Percentiles rank a stretch among this genome's conserved stretches.
Evolutionary conservation across 1,140 invertebrate species (phyloP).

Genomic region (Octopus bimaculoides): DNA sequence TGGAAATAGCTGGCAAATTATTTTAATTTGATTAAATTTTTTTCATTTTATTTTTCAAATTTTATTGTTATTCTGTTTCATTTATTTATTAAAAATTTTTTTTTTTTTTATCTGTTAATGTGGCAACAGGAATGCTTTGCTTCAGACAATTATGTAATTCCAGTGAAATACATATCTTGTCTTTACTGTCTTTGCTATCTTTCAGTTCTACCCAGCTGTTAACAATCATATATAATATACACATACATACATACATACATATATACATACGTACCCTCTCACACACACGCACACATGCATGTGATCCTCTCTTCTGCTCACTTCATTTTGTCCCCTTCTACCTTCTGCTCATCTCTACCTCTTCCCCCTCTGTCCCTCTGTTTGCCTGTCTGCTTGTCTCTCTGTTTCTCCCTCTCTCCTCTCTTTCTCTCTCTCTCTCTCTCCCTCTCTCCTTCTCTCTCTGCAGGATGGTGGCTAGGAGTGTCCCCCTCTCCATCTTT

Average conservation of each 20-base stretch:
- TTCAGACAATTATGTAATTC: too few relatives aligned
- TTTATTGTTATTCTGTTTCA: too few relatives aligned
- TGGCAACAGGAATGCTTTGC: too few relatives aligned
- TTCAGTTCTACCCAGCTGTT: too few relatives aligned
- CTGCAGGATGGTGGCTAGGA: neutral
- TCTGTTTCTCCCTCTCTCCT: constrained; percentile 7
- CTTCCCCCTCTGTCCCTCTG: neutral
- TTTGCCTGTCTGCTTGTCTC: constrained; percentile 9
- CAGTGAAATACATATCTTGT: too few relatives aligned
- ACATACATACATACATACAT: neutral
- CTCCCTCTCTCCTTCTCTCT: constrained; percentile 1
- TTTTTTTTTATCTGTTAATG: too few relatives aligned
- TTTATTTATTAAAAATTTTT: too few relatives aligned
- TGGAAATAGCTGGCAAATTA: too few relatives aligned
- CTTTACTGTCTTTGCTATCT: too few relatives aligned
- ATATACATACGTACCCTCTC: neutral
- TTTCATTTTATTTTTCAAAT: too few relatives aligned
- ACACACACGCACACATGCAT: neutral
- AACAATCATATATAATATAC: neutral
- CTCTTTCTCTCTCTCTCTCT: constrained; percentile 16
- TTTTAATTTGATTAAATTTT: too few relatives aligned
- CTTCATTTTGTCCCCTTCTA: constrained; percentile 8
- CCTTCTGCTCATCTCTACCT: neutral
- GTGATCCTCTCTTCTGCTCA: constrained; percentile 7
- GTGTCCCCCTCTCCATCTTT: constrained; percentile 15